These are phyloP conservation scores for Diarsia brunnea DNA, from an alignment of 2,888 invertebrate genomes.

Conservation along the genomic window DNA sequence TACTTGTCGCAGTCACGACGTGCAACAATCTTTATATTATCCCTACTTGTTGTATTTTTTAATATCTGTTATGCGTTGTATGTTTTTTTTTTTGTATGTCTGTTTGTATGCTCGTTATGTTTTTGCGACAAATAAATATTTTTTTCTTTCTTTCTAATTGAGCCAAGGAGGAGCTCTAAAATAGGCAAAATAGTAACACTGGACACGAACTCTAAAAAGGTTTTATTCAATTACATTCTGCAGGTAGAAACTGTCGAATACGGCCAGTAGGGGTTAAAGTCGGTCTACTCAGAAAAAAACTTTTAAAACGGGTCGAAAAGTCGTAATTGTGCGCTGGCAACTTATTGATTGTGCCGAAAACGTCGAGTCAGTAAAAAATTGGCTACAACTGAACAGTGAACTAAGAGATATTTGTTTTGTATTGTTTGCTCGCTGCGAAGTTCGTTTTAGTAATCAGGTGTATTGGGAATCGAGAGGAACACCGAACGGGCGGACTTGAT, in stretches of 20 bases:
- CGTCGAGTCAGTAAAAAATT: conserved; percentile 56
- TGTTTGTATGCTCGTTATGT: no score
- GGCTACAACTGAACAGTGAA: conserved; percentile 54
- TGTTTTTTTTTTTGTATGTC: no score
- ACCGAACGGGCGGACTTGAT: conserved; percentile 84
- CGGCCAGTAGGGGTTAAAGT: neutral
- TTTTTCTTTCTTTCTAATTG: no score
- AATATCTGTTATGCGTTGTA: no score
- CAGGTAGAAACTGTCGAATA: conserved; percentile 37
- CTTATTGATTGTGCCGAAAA: conserved; percentile 55
- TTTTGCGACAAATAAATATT: no score
- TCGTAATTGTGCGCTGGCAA: conserved; percentile 45
- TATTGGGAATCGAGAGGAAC: conserved; percentile 80
- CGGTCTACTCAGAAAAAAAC: conserved; percentile 30
- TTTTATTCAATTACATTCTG: conserved; percentile 45
- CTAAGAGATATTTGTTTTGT: conserved; percentile 66
- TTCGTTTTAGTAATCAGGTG: conserved; percentile 83
- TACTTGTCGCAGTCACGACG: no score
- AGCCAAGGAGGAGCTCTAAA: neutral
- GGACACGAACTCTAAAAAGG: conserved; percentile 20
- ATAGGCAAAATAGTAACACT: neutral
- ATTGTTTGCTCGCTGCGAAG: conserved; percentile 73
- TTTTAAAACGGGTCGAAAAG: conserved; percentile 54
- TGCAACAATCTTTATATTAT: no score
- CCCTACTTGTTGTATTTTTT: no score